phyloP scores from a whole-genome alignment of 1,140 invertebrate species.

The Metaphire vulgaris region DNA sequence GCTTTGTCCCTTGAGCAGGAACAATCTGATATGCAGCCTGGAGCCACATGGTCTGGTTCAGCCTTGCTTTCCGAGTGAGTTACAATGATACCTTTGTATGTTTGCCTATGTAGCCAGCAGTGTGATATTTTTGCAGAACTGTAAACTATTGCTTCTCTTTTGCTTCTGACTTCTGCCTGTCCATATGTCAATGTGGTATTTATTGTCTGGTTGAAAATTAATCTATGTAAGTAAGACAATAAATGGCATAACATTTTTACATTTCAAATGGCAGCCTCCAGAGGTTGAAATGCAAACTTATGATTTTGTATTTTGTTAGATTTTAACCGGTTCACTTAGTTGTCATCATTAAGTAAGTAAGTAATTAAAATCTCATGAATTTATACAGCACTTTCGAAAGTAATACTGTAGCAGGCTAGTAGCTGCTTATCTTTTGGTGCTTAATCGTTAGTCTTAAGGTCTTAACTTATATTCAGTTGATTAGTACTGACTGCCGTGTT shows the following conservation, averaged over 20 bases:
- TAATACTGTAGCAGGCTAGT: not conserved
- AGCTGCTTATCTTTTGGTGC: not conserved
- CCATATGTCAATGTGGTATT: too few species aligned
- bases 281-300: too few species aligned
- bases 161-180: too few species aligned
- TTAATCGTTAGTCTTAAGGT: not conserved
- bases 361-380: too few species aligned
- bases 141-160: not conserved
- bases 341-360: too few species aligned
- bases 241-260: too few species aligned
- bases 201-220: too few species aligned
- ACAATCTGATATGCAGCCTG: slow-evolving; percentile 32
- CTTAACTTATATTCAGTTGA: not conserved
- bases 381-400: too few species aligned
- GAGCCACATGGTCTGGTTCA: slow-evolving; percentile 4
- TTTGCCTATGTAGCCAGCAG: not conserved
- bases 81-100: not conserved
- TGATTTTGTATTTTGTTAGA: too few species aligned
- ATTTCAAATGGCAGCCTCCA: too few species aligned
- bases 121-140: not conserved
- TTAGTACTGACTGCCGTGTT: not conserved
- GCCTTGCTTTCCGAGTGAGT: not conserved
- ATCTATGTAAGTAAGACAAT: too few species aligned
- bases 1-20: slow-evolving; percentile 54
- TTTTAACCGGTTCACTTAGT: too few species aligned